Evolutionary conservation across 2,113 vertebrate species (phyloP), one percentile per base, ranked within the genome.

Genomic region (Prolemur simus): DNA sequence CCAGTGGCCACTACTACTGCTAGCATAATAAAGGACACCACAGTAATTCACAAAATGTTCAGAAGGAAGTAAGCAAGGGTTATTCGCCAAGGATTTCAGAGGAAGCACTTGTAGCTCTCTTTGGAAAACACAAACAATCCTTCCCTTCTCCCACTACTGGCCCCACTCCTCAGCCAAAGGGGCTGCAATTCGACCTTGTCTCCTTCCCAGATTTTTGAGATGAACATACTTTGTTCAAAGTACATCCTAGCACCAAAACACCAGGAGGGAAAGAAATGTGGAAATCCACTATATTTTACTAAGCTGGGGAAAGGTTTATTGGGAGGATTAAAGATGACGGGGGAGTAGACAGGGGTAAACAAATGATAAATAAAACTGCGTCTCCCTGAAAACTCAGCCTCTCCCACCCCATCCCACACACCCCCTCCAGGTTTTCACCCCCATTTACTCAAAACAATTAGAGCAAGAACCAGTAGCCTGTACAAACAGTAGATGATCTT

Each of bases 331-430:
- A 95, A 96, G 42, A 73, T 71, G 37, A 96, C 10, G 21, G 71
- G 56, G 37, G 39, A 68, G 17, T 17, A 83, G 63, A 29, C 27
- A 92, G 84, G n/a, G 3, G 27, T 39, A 87, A 88, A 39, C 32
- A 86, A 78, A 88, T 42, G 12, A 76, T 76, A 94, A 86, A 66
- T 18, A 96, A 81, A 97, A 37, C 18, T 25, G 11, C 74, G 34
- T 49, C 42, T 98, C 85, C 9, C 37, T 92, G 85, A 73, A 96
- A 97, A 97, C 21, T 0, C n/a, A 54, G 25, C 37, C 66, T 85
- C 23, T 12, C 58, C 95, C 58, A 2, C 23, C 13, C 6, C 12
- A 9, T 74, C 66, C 63, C 34, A 54, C 25, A 63, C 42, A 63
- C 68, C 29, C 84, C 3, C 37, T 66, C 68, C 66, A 54, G 11